Percentiles rank a stretch among this genome's conserved stretches.
phyloP scores from a whole-genome alignment of 2,888 invertebrate genomes.

The Celastrina argiolus region DNA sequence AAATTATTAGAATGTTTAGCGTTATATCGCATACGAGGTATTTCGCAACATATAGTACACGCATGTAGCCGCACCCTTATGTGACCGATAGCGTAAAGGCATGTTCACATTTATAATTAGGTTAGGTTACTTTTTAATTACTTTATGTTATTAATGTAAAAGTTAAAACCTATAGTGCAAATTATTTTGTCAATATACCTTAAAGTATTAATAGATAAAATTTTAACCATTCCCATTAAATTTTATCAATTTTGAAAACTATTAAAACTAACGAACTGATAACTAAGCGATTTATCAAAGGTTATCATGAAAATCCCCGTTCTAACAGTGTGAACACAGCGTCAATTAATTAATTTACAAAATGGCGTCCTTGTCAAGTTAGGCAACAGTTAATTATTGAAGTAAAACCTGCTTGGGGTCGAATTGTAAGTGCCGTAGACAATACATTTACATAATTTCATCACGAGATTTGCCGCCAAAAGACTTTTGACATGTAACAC shows the following conservation, averaged over 20 bases:
- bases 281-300: not conserved
- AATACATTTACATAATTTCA: conserved; percentile 15
- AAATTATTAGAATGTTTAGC: not conserved
- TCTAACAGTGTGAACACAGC: not conserved
- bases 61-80: not conserved
- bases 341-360: conserved; percentile 9
- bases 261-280: not conserved
- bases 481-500: conserved; percentile 1
- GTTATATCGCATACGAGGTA: not conserved
- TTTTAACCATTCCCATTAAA: too few species aligned
- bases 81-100: not conserved
- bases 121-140: too few species aligned
- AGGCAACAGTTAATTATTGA: conserved; percentile 14
- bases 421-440: not conserved
- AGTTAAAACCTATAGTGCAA: too few species aligned
- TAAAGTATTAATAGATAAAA: too few species aligned
- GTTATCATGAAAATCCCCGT: not conserved
- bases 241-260: too few species aligned
- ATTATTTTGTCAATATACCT: too few species aligned
- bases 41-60: not conserved
- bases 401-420: conserved; percentile 13
- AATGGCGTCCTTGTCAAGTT: conserved; percentile 16
- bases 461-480: conserved; percentile 2
- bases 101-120: not conserved
- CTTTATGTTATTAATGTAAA: too few species aligned